phyloP scores from a whole-genome alignment of 2,888 invertebrate species.

The Acholoe squamosa region DNA sequence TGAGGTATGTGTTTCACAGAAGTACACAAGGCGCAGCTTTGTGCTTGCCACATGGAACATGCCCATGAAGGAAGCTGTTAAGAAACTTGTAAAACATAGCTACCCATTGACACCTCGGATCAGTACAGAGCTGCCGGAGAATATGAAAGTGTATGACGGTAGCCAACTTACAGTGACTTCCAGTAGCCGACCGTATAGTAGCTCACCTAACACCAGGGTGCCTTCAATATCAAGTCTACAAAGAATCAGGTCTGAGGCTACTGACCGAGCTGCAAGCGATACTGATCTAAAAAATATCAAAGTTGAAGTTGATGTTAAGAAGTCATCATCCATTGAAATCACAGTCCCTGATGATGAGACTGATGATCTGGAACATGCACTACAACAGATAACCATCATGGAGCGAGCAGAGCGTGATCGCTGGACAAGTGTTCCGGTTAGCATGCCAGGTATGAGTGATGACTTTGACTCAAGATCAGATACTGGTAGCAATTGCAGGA shows the following conservation, averaged over 20 bases:
- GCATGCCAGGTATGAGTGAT: background rate
- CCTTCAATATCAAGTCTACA: conserved; percentile 65
- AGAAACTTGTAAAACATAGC: conserved; percentile 76
- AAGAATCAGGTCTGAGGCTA: background rate
- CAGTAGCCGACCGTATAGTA: conserved; percentile 67
- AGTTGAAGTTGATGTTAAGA: background rate
- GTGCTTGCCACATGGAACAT: conserved; percentile 77
- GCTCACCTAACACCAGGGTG: conserved; percentile 73
- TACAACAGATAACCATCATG: conserved; percentile 65
- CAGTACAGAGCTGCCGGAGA: conserved; percentile 77
- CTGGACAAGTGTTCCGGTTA: background rate
- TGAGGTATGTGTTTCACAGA: conserved; percentile 79
- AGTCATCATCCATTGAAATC: conserved; percentile 61
- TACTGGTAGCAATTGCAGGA: background rate
- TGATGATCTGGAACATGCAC: conserved; percentile 59
- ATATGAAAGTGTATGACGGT: conserved; percentile 77
- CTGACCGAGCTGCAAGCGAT: conserved; percentile 17
- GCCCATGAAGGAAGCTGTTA: conserved; percentile 76
- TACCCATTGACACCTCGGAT: conserved; percentile 77
- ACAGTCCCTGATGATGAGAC: conserved; percentile 49
- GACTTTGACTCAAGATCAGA: background rate
- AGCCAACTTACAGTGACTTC: conserved; percentile 15
- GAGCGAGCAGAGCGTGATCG: conserved; percentile 42
- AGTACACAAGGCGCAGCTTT: conserved; percentile 75
- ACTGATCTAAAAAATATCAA: conserved; percentile 7